Conservation (phyloP, 2,797 vertebrate genomes). For the Coregonus ussuriensis region DNA sequence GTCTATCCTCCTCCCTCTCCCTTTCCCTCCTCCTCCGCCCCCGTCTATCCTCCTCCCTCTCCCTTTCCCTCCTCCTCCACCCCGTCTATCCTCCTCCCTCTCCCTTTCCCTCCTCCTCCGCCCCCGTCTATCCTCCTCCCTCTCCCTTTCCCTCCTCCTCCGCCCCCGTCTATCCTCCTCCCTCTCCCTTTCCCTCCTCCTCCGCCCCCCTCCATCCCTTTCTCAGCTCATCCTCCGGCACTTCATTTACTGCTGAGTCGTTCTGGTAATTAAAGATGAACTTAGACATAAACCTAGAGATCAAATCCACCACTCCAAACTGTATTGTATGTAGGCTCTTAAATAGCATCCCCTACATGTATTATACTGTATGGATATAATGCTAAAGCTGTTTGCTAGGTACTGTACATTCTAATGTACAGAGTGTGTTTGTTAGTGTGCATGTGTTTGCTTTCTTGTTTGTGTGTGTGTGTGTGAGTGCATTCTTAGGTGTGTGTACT, state of each 20-base stretch:
- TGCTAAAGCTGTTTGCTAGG: not conserved
- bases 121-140: constrained; percentile 12
- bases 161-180: not conserved
- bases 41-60: not conserved
- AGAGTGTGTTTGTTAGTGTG: not conserved
- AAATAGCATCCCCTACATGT: not conserved
- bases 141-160: not conserved
- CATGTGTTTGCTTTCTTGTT: not conserved
- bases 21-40: not conserved
- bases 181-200: too few relatives aligned
- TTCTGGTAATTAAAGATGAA: constrained; percentile 66
- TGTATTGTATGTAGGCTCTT: not conserved
- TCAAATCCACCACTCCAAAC: constrained; percentile 25
- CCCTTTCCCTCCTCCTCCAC: constrained; percentile 20
- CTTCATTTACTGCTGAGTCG: constrained; percentile 57
- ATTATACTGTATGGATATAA: not conserved
- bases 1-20: constrained; percentile 16
- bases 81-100: constrained; percentile 3
- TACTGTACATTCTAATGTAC: not conserved
- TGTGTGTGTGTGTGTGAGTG: not conserved
- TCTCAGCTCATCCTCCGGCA: constrained; percentile 43
- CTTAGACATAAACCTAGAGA: constrained; percentile 45
- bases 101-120: constrained; percentile 6
- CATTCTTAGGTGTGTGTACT: constrained; percentile 3
- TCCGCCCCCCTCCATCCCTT: too few relatives aligned